Percentiles rank a stretch among this genome's conserved stretches.
These are phyloP conservation scores for Drosophila picticornis DNA, from an alignment of 2,888 invertebrate genomes.

Conservation along the genomic window DNA sequence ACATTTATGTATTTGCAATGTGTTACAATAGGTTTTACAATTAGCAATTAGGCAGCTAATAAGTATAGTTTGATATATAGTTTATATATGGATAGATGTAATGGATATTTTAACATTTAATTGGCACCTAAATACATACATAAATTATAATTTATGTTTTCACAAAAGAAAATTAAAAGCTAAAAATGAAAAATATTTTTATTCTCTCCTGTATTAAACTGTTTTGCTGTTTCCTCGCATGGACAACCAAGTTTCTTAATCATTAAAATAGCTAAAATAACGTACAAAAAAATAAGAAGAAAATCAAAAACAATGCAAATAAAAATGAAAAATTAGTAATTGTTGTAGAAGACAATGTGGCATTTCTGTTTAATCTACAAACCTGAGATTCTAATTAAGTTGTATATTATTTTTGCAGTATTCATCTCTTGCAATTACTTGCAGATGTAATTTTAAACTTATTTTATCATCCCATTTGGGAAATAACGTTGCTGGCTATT, in stretches of 20 bases:
- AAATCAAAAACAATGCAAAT: constrained; percentile 13
- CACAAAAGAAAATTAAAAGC: constrained; percentile 70
- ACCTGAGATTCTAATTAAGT: constrained; percentile 63
- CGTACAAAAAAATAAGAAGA: constrained; percentile 12
- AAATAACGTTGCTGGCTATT: not conserved
- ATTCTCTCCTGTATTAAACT: constrained; percentile 78
- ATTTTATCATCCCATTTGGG: not conserved
- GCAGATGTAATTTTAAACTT: not conserved
- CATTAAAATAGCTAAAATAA: constrained; percentile 30
- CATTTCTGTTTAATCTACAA: constrained; percentile 50
- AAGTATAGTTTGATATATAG: constrained; percentile 9
- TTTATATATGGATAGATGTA: constrained; percentile 16
- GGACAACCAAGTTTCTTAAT: constrained; percentile 65
- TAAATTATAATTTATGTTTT: constrained; percentile 51
- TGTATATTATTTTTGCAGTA: not conserved
- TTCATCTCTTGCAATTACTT: constrained; percentile 1
- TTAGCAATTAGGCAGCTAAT: constrained; percentile 21
- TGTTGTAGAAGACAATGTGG: constrained; percentile 35
- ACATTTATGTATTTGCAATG: constrained; percentile 30
- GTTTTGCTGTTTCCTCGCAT: constrained; percentile 66
- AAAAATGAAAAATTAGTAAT: constrained; percentile 4
- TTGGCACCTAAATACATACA: constrained; percentile 45
- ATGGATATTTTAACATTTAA: constrained; percentile 41
- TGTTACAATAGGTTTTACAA: constrained; percentile 42
- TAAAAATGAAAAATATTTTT: constrained; percentile 84